These are phyloP conservation scores for Delichon dasypus DNA, from an alignment of 2,797 vertebrate genomes.

Conservation along the genomic window DNA sequence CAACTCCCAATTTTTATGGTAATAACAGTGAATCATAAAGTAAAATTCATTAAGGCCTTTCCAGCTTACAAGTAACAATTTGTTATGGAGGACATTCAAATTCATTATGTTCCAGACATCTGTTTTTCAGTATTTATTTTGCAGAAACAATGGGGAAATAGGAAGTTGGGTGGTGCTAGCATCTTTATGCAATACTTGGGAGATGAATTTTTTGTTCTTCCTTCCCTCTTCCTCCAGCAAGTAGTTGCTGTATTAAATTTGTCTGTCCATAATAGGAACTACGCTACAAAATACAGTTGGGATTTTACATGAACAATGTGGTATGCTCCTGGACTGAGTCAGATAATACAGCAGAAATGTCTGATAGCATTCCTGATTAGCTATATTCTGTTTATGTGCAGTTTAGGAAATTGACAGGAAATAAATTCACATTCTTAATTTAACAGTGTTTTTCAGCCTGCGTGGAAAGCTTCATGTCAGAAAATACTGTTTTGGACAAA, in stretches of 20 bases:
- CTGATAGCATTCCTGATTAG: background rate
- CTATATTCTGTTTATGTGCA: background rate
- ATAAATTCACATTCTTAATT: background rate
- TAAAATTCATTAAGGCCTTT: slow-evolving; percentile 61
- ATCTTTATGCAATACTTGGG: background rate
- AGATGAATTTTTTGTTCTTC: background rate
- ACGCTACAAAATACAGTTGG: background rate
- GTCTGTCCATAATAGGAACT: background rate
- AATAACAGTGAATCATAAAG: slow-evolving; percentile 67
- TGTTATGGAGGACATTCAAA: slow-evolving; percentile 51
- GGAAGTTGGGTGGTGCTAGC: slow-evolving; percentile 4
- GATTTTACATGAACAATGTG: background rate
- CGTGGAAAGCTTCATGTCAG: background rate
- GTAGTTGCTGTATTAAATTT: background rate
- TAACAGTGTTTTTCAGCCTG: background rate
- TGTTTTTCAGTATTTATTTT: slow-evolving; percentile 56
- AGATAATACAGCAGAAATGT: background rate
- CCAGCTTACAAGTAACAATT: slow-evolving; percentile 58
- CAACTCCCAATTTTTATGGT: slow-evolving; percentile 69
- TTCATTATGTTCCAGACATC: slow-evolving; percentile 49
- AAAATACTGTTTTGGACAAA: background rate
- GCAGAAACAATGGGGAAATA: slow-evolving; percentile 38
- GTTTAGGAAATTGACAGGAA: background rate
- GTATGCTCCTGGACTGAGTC: background rate
- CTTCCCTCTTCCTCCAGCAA: background rate